A percentile compares a stretch with the other conserved stretches of the same genome.
phyloP scores from a whole-genome alignment of 2,888 invertebrate species.

The Rhaphigaster nebulosa region DNA sequence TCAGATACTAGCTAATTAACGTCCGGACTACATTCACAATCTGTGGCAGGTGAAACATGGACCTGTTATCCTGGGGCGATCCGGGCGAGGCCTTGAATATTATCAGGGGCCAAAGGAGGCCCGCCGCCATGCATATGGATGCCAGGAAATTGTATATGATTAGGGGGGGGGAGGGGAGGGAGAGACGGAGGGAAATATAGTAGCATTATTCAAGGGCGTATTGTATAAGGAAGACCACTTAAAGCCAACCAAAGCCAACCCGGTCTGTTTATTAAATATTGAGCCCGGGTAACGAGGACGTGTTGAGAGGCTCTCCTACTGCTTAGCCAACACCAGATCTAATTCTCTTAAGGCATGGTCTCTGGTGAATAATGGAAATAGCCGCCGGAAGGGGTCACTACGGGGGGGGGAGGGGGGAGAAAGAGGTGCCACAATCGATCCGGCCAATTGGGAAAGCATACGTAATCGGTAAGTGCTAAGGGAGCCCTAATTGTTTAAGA shows the following conservation, averaged over 20 bases:
- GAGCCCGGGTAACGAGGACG: neutral
- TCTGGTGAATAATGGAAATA: conserved; percentile 31
- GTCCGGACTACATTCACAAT: neutral
- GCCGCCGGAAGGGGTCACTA: neutral
- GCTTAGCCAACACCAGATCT: conserved; percentile 1
- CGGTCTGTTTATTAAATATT: conserved; percentile 44
- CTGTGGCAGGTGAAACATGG: neutral
- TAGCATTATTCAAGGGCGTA: conserved; percentile 32
- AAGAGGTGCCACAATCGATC: neutral
- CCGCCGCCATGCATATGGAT: conserved; percentile 38
- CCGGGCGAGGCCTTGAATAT: conserved; percentile 11
- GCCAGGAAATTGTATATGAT: conserved; percentile 34
- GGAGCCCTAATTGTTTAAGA: neutral
- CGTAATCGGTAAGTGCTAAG: neutral
- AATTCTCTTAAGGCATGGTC: conserved; percentile 23
- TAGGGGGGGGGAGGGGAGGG: neutral
- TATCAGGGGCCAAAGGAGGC: neutral
- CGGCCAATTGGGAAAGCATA: neutral
- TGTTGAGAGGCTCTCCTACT: neutral
- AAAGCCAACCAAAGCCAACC: neutral
- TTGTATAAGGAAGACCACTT: conserved; percentile 6
- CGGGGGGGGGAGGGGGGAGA: neutral
- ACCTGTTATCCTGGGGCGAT: neutral
- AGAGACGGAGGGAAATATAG: too few relatives aligned
- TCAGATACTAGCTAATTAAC: neutral